These are phyloP conservation scores for Cremastobaeus sp. DNA, from an alignment of 2,888 invertebrate species.

Conservation along the genomic window DNA sequence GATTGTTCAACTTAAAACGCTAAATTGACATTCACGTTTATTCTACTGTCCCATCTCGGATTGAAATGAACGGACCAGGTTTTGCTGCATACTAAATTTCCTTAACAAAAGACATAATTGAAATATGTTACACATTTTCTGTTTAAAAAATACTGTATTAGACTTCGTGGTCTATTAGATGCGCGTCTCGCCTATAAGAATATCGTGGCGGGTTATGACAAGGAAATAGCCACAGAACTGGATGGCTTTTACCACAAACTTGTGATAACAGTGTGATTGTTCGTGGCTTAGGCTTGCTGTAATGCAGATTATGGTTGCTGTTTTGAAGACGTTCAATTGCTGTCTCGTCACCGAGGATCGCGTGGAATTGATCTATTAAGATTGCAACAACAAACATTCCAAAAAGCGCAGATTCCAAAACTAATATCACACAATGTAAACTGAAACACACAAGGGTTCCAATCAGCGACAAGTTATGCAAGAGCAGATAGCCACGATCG, in stretches of 20 bases:
- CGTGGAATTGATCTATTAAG: slow-evolving; percentile 90
- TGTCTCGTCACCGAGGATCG: slow-evolving; percentile 90
- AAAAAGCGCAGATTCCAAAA: slow-evolving; percentile 90
- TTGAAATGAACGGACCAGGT: no score
- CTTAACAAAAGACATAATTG: slow-evolving; percentile 26
- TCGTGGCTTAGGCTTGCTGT: slow-evolving; percentile 80
- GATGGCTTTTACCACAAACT: slow-evolving; percentile 88
- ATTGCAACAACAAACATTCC: slow-evolving; percentile 93
- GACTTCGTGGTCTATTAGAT: slow-evolving; percentile 75
- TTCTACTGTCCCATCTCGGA: no score
- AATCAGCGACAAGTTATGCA: no score
- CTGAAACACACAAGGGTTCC: slow-evolving; percentile 80
- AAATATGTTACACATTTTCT: slow-evolving; percentile 41
- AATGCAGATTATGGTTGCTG: slow-evolving; percentile 84
- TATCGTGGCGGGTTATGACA: slow-evolving; percentile 79
- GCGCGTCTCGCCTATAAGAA: slow-evolving; percentile 74
- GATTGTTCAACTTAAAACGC: no score
- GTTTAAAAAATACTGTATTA: slow-evolving; percentile 59
- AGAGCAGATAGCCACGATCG: no score
- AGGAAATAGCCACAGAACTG: slow-evolving; percentile 86
- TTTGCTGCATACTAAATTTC: no score
- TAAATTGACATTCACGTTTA: no score
- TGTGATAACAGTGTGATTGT: slow-evolving; percentile 85
- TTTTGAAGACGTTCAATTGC: slow-evolving; percentile 88
- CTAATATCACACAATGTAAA: slow-evolving; percentile 89